Evolutionary conservation across 2,113 vertebrate species (phyloP), one percentile per base, ranked within the genome.

Genomic region (Rhodinocichla rosea): DNA sequence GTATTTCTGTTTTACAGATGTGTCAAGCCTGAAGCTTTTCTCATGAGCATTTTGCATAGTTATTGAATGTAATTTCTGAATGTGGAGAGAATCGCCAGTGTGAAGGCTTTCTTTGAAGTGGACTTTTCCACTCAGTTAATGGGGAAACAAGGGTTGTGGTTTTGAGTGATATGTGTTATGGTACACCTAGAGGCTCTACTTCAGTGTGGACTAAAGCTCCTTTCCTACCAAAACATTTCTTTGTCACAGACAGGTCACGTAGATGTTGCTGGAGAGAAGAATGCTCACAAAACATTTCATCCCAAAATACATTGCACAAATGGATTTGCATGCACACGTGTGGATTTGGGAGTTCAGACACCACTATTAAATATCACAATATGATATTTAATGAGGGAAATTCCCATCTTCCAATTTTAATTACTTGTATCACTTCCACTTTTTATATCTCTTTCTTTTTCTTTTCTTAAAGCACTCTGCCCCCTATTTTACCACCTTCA

Each of bases 181-280:
- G 35, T 70, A 35, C 4, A 37, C 7, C 5, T 40, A 9, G 17
- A 78, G 19, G 10, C 67, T 27, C 30, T 59, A 6, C 28, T 70
- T 53, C 22, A 47, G 5, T 12, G 16, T 52, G n/a, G 70, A 10
- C 27, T 84, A 59, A 89, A 60, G 9, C 6, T 89, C 2, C 12
- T 56, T 83, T 85, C 62, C 28, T 24, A 52, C 3, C 8, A 13
- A 53, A 81, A 37, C 22, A 40, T 8, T 69, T 35, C n/a, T 69
- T 33, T 39, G 16, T 59, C 52, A 62, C 39, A 64, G 9, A 59
- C 7, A 35, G 35, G 6, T 19, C 21, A 71, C 0, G 0, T 16
- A 37, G 32, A 82, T 20, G 5, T 47, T 84, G 10, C 4, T 69
- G 33, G 19, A 83, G 20, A 70, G 23, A 89, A 73, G 17, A 83